phyloP scores from a whole-genome alignment of 2,113 vertebrate species.

The Propithecus coquereli region DNA sequence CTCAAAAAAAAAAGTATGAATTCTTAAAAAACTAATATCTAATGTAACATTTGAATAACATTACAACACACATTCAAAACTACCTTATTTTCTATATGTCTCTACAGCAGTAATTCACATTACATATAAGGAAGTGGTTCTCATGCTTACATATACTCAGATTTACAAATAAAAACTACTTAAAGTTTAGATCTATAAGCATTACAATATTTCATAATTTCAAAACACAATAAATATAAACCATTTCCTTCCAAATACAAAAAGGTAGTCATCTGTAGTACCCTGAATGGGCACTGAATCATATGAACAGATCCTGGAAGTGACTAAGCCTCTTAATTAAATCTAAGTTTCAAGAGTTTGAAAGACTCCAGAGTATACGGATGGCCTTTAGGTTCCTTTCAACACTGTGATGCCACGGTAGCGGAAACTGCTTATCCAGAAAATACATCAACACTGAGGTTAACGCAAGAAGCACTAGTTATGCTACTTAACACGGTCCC shows the following conservation, averaged over 20 bases:
- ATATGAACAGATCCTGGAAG: neutral
- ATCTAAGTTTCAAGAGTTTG: neutral
- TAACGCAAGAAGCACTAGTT: neutral
- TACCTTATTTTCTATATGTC: neutral
- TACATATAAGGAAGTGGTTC: neutral
- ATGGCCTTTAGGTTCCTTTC: neutral
- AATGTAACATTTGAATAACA: neutral
- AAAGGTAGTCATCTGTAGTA: neutral
- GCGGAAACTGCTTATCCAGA: neutral
- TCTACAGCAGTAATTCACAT: neutral
- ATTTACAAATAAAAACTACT: neutral
- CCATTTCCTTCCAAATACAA: neutral
- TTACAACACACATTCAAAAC: neutral
- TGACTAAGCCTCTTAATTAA: neutral
- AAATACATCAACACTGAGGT: neutral
- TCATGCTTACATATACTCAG: neutral
- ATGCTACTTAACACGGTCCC: neutral
- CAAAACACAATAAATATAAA: neutral
- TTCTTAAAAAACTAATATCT: neutral
- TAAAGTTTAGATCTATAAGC: neutral
- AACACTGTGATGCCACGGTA: neutral
- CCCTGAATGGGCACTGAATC: neutral
- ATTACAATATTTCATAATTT: neutral
- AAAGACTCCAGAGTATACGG: neutral
- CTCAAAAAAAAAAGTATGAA: neutral